Base-by-base conservation (phyloP, 2,888 invertebrate genomes). In the Celastrina argiolus region DNA sequence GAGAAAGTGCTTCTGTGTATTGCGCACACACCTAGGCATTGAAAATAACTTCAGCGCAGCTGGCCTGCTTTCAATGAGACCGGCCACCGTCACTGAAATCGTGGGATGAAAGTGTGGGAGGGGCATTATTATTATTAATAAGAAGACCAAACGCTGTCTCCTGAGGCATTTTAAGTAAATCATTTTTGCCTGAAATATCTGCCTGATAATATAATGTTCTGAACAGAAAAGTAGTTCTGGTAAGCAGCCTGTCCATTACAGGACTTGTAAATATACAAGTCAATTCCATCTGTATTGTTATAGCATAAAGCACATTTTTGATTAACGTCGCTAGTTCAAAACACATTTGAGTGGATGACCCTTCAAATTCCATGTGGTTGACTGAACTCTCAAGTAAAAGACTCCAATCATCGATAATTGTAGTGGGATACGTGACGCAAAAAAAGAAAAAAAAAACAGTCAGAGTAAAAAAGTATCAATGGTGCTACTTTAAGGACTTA, bases 301-400 rank as follows among this genome's bases (percentile, higher is more conserved):
- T 7, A 14, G 1, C 0, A 61, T 61, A 61, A 12, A 39, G 22
- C 22, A 14, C 10, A 16, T 14, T 61, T 39, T 61, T 6, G 6
- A 0, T 4, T 36, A 36, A 61, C 10, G 18, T 10, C 14, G n/a
- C 14, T 34, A 14, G 39, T 34, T 39, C 68, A 64, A 66, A 69
- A 66, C 68, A 64, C 68, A 69, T 69, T 68, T 68, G 66, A 66
- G 61, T 68, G n/a, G 68, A 66, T 68, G 64, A 66, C 64, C n/a
- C 69, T 69, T 22, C 61, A 66, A 45, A 42, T 41, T 65, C 41
- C 58, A 41, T 41, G 28, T 58, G 42, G 64, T 69, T 61, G 56
- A 66, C 59, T 64, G 68, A 68, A 58, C 66, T 51, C 66, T 66
- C 34, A 51, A 42, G 22, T 64, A 42, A 51, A 58, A 68, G 66